Base-by-base conservation (phyloP, 2,888 invertebrate genomes). In the Hylaea fasciaria region DNA sequence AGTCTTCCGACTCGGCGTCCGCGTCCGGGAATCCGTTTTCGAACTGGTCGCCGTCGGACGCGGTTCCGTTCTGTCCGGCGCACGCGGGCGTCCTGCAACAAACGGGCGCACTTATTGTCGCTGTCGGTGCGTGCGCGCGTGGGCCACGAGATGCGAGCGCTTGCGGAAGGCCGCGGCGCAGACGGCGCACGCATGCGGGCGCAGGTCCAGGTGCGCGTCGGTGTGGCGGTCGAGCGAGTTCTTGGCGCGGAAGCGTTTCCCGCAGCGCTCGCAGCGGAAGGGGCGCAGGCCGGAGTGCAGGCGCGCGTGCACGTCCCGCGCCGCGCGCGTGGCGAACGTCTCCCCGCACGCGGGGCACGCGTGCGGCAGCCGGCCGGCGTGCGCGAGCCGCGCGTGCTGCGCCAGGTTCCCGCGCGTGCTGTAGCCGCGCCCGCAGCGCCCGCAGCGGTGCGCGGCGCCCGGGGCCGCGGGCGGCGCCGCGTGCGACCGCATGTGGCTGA, bases 221-320 rank as follows among this genome's bases (percentile, higher is more conserved):
- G 81, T 44, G 65, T 92, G 91, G 0, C 80, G 71, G 37, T 74
- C 69, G 2, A 89, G 81, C 0, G 85, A 77, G 69, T 83, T 80
- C 57, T 78, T 80, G 32, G 85, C 80, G 53, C 86, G 81, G 68
- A 79, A 91, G 0, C 81, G 64, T 51, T 83, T 83, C n/a, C 53
- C 57, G 73, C 94, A 94, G 43, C 80, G 67, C 4, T 78, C 66
- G 69, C 94, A 94, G 9, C 68, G 64, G 71, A 85, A 89, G 3
- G 93, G 93, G 45, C 78, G 86, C n/a, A 76, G 79, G 0, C 92
- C 93, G 0, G 92, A 83, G 71, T 94, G 93, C 10, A 87, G 70
- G 0, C 85, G 79, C 0, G 73, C 46, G 82, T 94, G 93, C 0
- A 80, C 77, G 59, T 91, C 81, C 35, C 93, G 83, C 12, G 86